These are phyloP conservation scores for Epiblema foenella DNA, from an alignment of 2,888 invertebrate genomes.

Conservation along the genomic window DNA sequence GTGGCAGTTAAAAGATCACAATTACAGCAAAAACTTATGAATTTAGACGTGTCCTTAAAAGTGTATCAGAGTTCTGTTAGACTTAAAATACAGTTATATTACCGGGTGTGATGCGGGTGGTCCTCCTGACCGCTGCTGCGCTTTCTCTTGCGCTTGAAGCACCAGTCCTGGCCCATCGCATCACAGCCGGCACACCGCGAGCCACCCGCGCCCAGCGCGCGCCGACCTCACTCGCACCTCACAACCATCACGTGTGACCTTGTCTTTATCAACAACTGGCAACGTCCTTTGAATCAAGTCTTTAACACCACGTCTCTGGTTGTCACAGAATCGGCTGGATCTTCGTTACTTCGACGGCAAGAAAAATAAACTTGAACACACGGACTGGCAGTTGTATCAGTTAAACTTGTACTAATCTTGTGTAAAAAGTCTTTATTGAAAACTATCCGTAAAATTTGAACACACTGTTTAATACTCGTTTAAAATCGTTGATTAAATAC, in stretches of 20 bases:
- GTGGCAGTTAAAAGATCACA: not conserved
- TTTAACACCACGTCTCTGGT: not conserved
- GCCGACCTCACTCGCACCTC: slow-evolving; percentile 62
- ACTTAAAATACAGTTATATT: slow-evolving; percentile 49
- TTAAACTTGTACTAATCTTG: not conserved
- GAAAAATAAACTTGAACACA: not conserved
- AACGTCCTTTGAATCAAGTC: slow-evolving; percentile 6
- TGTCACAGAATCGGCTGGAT: slow-evolving; percentile 7
- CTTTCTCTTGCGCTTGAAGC: slow-evolving; percentile 89
- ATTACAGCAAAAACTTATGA: not conserved
- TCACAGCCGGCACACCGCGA: slow-evolving; percentile 83
- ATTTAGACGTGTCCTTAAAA: no score
- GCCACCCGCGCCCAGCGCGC: slow-evolving; percentile 82
- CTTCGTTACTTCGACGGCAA: not conserved
- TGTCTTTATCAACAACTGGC: not conserved
- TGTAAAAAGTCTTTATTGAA: not conserved
- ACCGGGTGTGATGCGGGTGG: slow-evolving; percentile 86
- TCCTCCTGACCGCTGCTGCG: slow-evolving; percentile 87
- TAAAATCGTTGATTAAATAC: not conserved
- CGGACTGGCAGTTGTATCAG: not conserved
- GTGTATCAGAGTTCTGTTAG: no score
- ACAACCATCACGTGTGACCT: slow-evolving; percentile 48
- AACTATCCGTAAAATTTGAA: not conserved
- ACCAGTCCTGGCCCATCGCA: slow-evolving; percentile 91
- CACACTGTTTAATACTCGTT: not conserved